Percentiles rank a stretch among this genome's conserved stretches.
These are phyloP conservation scores for Silurus lanzhouensis DNA, from an alignment of 2,797 vertebrate genomes.

Conservation along the genomic window DNA sequence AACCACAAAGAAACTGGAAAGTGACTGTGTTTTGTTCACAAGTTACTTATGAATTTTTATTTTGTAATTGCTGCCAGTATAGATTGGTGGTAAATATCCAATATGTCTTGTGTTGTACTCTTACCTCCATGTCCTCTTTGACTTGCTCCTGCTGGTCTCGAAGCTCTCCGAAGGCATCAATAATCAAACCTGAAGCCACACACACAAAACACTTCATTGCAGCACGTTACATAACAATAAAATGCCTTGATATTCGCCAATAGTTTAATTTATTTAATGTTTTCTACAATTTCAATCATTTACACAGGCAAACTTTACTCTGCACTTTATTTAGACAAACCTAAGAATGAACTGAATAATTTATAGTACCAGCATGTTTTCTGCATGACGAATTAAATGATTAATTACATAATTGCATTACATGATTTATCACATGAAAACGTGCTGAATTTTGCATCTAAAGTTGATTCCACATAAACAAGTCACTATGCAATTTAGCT, in stretches of 20 bases:
- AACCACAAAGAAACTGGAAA: too few species aligned
- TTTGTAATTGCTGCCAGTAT: not conserved
- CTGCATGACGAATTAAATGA: not conserved
- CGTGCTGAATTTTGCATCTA: not conserved
- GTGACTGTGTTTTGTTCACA: not conserved
- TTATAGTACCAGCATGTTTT: not conserved
- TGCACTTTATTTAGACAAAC: not conserved
- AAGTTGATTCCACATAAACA: not conserved
- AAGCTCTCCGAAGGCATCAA: constrained; percentile 97
- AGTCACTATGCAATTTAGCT: not conserved
- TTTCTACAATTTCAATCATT: not conserved
- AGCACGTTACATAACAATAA: not conserved
- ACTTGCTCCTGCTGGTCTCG: constrained; percentile 99
- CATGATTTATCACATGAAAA: not conserved
- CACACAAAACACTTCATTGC: constrained; percentile 31
- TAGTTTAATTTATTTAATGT: not conserved
- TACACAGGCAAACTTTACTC: not conserved
- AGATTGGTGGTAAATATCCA: not conserved
- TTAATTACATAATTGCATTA: not conserved
- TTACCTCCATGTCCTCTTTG: constrained; percentile 98
- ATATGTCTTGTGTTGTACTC: not conserved
- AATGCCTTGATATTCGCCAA: not conserved
- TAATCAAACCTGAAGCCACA: constrained; percentile 87
- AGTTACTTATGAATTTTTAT: not conserved
- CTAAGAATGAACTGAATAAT: constrained; percentile 5